These are phyloP conservation scores for Telmatherina bonti DNA, from an alignment of 2,797 vertebrate genomes.

Conservation along the genomic window DNA sequence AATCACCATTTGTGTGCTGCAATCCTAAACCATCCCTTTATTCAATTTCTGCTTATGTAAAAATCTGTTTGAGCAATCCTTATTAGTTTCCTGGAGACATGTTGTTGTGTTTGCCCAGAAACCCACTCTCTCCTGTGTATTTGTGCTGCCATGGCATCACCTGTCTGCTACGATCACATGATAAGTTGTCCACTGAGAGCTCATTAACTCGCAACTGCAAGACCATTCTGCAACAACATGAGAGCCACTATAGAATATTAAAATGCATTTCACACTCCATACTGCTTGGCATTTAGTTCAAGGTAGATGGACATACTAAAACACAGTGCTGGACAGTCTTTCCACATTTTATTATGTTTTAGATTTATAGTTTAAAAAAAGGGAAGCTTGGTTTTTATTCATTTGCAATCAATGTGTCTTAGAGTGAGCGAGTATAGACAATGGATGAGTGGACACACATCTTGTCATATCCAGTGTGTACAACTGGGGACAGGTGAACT, in stretches of 20 bases:
- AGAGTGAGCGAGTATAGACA: background rate
- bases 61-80: conserved; percentile 37
- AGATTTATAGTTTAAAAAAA: background rate
- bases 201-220: conserved; percentile 72
- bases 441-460: too few species aligned
- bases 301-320: background rate
- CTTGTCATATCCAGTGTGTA: background rate
- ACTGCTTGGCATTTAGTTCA: conserved; percentile 26
- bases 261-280: conserved; percentile 15
- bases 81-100: conserved; percentile 64
- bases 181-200: conserved; percentile 70
- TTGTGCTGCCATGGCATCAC: conserved; percentile 72
- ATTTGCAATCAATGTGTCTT: background rate
- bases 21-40: conserved; percentile 34
- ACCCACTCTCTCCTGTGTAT: conserved; percentile 59
- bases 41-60: conserved; percentile 49
- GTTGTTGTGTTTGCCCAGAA: conserved; percentile 64
- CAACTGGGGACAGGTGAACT: background rate
- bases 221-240: conserved; percentile 51
- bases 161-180: conserved; percentile 74
- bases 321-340: background rate
- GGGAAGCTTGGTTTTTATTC: background rate
- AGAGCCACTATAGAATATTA: conserved; percentile 41
- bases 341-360: background rate
- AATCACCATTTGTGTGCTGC: conserved; percentile 5